A percentile compares a stretch with the other conserved stretches of the same genome.
phyloP scores from a whole-genome alignment of 2,113 vertebrate species.

The Rousettus leschenaultii region DNA sequence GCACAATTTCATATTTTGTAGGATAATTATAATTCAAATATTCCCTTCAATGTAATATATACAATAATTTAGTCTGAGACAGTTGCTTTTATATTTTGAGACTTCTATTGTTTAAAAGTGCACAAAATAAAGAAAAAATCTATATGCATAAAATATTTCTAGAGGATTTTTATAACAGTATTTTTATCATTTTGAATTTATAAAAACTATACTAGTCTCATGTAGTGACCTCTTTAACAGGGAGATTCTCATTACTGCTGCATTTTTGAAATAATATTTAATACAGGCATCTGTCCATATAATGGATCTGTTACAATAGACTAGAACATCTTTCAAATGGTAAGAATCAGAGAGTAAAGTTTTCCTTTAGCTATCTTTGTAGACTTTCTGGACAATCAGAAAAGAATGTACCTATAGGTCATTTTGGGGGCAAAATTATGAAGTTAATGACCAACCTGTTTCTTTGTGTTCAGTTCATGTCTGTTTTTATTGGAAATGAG shows the following conservation, averaged over 20 bases:
- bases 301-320: constrained; percentile 87
- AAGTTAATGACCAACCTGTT: constrained; percentile 77
- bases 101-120: constrained; percentile 81
- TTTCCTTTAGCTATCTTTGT: constrained; percentile 81
- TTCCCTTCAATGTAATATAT: constrained; percentile 77
- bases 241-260: constrained; percentile 88
- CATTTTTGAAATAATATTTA: constrained; percentile 89
- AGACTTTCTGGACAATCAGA: constrained; percentile 81
- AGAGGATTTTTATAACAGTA: constrained; percentile 83
- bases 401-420: constrained; percentile 76
- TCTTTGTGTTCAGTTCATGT: constrained; percentile 80
- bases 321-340: constrained; percentile 81
- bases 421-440: constrained; percentile 77
- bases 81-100: constrained; percentile 81
- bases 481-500: constrained; percentile 84
- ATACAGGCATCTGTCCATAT: constrained; percentile 85
- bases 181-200: constrained; percentile 79
- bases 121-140: constrained; percentile 78
- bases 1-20: constrained; percentile 77
- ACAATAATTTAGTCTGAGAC: constrained; percentile 78
- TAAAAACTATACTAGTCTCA: constrained; percentile 85
- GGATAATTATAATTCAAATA: constrained; percentile 80
- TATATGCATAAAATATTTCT: constrained; percentile 82
- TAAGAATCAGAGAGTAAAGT: constrained; percentile 78
- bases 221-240: constrained; percentile 86